A percentile compares a stretch with the other conserved stretches of the same genome.
These are phyloP conservation scores for Vollenhovia emeryi DNA, from an alignment of 1,140 invertebrate species.

Conservation along the genomic window DNA sequence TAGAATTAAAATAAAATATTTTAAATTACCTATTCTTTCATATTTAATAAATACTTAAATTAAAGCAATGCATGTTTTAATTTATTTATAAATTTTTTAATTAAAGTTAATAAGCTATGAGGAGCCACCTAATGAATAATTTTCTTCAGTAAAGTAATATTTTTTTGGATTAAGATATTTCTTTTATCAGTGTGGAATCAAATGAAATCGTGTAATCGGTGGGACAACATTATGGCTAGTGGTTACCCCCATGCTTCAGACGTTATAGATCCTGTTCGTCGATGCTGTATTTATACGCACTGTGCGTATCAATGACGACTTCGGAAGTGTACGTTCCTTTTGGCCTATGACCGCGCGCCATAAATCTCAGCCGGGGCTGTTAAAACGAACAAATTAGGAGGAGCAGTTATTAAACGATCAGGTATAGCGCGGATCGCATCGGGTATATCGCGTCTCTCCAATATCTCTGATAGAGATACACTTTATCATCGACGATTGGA, in stretches of 20 bases:
- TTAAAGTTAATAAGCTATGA: too few relatives aligned
- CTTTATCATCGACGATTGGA: slow-evolving; percentile 25
- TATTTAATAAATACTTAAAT: too few relatives aligned
- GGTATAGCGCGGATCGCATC: slow-evolving; percentile 39
- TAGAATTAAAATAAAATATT: too few relatives aligned
- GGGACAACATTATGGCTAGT: too few relatives aligned
- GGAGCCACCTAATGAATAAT: too few relatives aligned
- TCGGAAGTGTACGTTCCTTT: neutral
- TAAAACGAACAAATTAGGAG: slow-evolving; percentile 66
- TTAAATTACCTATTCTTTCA: too few relatives aligned
- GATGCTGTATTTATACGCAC: neutral
- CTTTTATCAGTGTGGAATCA: too few relatives aligned
- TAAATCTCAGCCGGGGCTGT: slow-evolving; percentile 21
- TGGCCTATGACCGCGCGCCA: neutral
- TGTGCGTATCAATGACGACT: neutral
- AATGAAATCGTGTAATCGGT: too few relatives aligned
- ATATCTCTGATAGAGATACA: neutral
- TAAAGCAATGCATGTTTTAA: too few relatives aligned
- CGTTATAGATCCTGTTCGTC: neutral
- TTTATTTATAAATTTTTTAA: too few relatives aligned
- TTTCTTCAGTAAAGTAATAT: too few relatives aligned
- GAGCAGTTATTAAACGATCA: slow-evolving; percentile 54
- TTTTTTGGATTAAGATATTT: too few relatives aligned
- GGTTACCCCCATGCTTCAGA: slow-evolving; percentile 7
- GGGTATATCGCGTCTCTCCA: slow-evolving; percentile 29